Conservation (phyloP, 2,797 vertebrate species). For the Setipinna tenuifilis region DNA sequence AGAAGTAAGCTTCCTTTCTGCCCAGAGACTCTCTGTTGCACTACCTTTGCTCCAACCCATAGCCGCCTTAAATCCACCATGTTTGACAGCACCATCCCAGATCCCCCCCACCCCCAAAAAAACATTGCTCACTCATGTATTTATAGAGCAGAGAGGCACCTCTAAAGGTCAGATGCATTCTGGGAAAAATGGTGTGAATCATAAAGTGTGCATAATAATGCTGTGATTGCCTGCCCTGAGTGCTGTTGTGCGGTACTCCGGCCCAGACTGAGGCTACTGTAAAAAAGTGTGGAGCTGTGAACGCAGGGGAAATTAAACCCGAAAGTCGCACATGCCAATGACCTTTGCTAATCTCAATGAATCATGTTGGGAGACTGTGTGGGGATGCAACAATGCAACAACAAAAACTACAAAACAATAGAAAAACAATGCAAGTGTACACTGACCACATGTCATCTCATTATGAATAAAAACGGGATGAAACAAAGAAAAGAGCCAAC, state of each 20-base stretch:
- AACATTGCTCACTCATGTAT: not conserved
- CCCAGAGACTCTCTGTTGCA: not conserved
- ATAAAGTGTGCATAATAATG: constrained; percentile 13
- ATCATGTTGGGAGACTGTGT: not conserved
- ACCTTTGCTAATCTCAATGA: not conserved
- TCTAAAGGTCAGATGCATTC: not conserved
- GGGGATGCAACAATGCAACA: no score
- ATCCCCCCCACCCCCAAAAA: not conserved
- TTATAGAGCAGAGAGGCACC: not conserved
- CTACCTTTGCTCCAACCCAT: not conserved
- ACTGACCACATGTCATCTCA: constrained; percentile 3
- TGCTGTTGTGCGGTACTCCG: not conserved
- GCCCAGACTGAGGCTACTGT: not conserved
- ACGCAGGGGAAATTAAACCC: not conserved
- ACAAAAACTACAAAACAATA: not conserved
- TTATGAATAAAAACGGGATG: not conserved
- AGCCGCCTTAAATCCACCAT: not conserved
- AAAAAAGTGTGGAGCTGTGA: not conserved
- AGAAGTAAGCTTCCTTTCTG: no score
- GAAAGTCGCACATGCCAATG: not conserved
- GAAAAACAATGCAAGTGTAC: not conserved
- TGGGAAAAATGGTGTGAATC: constrained; percentile 20
- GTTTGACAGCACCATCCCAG: not conserved
- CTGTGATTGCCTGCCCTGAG: not conserved
- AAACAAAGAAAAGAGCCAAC: not conserved